Evolutionary conservation across 1,140 invertebrate species (phyloP).

Genomic region (Lordiphosa stackelbergi): DNA sequence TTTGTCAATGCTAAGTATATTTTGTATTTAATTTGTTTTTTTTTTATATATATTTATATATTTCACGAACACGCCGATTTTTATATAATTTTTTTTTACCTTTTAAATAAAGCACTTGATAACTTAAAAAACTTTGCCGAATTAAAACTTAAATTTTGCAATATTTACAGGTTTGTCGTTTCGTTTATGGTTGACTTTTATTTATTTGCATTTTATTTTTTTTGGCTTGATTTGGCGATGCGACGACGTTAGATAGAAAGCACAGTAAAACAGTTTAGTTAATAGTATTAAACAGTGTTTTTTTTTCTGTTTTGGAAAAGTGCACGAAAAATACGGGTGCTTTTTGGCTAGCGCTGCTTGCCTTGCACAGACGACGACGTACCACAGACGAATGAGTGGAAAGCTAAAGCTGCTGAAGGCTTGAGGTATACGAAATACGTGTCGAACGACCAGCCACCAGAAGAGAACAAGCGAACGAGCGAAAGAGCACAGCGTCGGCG

Average conservation of each 20-base stretch:
- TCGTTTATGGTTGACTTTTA: constrained; percentile 41
- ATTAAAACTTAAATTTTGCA: constrained; percentile 29
- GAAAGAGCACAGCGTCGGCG: constrained; percentile 24
- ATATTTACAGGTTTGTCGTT: constrained; percentile 51
- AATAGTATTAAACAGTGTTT: constrained; percentile 30
- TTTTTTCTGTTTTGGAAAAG: constrained; percentile 39
- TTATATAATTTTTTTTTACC: constrained; percentile 32
- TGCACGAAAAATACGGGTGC: constrained; percentile 62
- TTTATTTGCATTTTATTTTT: constrained; percentile 12
- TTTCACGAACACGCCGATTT: constrained; percentile 27
- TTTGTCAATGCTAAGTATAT: constrained; percentile 55
- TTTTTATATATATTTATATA: constrained; percentile 17
- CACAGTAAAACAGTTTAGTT: constrained; percentile 24
- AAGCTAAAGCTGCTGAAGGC: constrained; percentile 53
- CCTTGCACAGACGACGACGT: constrained; percentile 51
- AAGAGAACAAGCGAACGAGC: constrained; percentile 12
- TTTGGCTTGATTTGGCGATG: constrained; percentile 29
- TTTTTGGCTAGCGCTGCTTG: constrained; percentile 51
- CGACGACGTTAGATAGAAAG: constrained; percentile 10
- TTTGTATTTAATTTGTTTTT: constrained; percentile 26
- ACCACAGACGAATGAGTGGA: constrained; percentile 72
- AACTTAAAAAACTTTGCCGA: constrained; percentile 14
- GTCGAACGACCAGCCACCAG: constrained; percentile 16
- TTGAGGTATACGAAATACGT: constrained; percentile 25
- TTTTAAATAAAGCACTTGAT: constrained; percentile 8